A percentile compares a stretch with the other conserved stretches of the same genome.
These are phyloP conservation scores for Zophobas morio DNA, from an alignment of 1,140 invertebrate genomes.

Conservation along the genomic window DNA sequence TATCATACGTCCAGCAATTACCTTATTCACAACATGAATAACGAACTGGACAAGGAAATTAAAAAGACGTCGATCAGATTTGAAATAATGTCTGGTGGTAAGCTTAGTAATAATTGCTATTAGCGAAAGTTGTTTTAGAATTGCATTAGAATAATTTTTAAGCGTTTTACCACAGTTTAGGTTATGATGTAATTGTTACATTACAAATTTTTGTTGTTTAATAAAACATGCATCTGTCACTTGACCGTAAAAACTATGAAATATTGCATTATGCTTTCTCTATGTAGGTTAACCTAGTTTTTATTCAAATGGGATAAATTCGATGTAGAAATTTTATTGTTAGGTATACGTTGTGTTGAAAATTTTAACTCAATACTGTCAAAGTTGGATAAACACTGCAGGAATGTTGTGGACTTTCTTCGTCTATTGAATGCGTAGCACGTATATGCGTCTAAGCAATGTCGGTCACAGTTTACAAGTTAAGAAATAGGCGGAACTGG, in stretches of 20 bases:
- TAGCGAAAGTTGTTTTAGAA: conserved; percentile 45
- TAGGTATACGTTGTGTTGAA: no score
- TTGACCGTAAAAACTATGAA: conserved; percentile 43
- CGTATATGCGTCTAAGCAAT: conserved; percentile 41
- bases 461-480: conserved; percentile 40
- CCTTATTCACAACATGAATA: conserved; percentile 17
- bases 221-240: conserved; percentile 45
- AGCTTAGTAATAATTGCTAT: conserved; percentile 31
- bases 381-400: conserved; percentile 22
- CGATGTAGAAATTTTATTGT: no score
- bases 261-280: conserved; percentile 43
- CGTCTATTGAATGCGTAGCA: conserved; percentile 11
- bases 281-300: conserved; percentile 20
- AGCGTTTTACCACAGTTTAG: conserved; percentile 42
- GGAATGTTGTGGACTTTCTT: conserved; percentile 34
- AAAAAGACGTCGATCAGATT: conserved; percentile 16
- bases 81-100: conserved; percentile 24
- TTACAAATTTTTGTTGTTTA: conserved; percentile 42
- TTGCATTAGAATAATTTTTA: conserved; percentile 40
- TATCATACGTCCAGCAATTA: conserved; percentile 10
- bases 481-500: conserved; percentile 38
- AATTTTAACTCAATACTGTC: background rate
- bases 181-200: conserved; percentile 44
- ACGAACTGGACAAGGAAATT: conserved; percentile 2
- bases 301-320: conserved; percentile 22